Conservation (phyloP, 2,888 invertebrate species). For the Nesidiocoris tenuis region DNA sequence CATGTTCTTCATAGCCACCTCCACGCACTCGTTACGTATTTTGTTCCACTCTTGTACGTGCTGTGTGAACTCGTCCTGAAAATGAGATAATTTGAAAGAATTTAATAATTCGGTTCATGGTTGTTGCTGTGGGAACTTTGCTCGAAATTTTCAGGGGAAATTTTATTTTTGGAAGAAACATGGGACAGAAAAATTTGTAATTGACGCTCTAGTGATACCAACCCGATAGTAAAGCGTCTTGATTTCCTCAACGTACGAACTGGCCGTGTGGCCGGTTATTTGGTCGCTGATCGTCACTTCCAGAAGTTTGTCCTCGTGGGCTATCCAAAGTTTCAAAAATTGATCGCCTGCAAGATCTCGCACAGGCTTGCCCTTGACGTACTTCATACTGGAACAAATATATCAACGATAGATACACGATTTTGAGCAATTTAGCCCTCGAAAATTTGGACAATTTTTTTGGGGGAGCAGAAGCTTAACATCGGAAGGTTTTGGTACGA, state of each 20-base stretch:
- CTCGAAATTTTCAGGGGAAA: no score
- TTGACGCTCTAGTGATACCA: slow-evolving; percentile 47
- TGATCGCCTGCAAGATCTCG: slow-evolving; percentile 85
- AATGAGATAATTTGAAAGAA: no score
- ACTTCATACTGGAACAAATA: slow-evolving; percentile 68
- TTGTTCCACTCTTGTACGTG: slow-evolving; percentile 95
- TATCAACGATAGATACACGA: neutral
- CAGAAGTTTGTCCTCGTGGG: slow-evolving; percentile 77
- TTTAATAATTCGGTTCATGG: no score
- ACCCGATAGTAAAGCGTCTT: slow-evolving; percentile 81
- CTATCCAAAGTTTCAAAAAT: slow-evolving; percentile 78
- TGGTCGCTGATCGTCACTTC: slow-evolving; percentile 71
- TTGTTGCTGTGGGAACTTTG: no score
- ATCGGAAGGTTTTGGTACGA: neutral
- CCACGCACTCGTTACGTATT: slow-evolving; percentile 81
- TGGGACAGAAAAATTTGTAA: no score
- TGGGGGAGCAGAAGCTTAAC: neutral
- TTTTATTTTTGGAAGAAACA: no score
- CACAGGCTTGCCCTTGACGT: slow-evolving; percentile 89
- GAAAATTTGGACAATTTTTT: neutral
- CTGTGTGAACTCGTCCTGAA: slow-evolving; percentile 87
- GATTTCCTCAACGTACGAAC: slow-evolving; percentile 83
- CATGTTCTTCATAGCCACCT: slow-evolving; percentile 81
- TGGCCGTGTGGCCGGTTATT: slow-evolving; percentile 74
- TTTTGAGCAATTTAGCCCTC: neutral